phyloP scores from a whole-genome alignment of 2,113 vertebrate species.

The Sylvilagus bachmani region DNA sequence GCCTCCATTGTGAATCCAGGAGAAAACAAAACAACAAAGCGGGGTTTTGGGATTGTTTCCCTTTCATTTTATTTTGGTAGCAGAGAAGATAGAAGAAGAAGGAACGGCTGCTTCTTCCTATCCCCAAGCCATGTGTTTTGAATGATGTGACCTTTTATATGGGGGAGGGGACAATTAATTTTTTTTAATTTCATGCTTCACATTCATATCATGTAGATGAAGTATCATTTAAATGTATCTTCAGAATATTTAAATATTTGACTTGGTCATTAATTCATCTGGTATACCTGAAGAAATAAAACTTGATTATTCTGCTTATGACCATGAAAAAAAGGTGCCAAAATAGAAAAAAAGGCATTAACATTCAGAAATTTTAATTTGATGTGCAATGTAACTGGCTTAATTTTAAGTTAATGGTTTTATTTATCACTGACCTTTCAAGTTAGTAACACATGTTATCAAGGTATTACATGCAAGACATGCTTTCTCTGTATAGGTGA shows the following conservation, averaged over 20 bases:
- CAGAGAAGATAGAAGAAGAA: not conserved
- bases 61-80: slow-evolving; percentile 41
- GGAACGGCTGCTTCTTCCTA: not conserved
- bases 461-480: not conserved
- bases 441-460: not conserved
- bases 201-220: slow-evolving; percentile 66
- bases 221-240: slow-evolving; percentile 59
- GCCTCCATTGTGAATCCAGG: not conserved
- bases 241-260: slow-evolving; percentile 41
- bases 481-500: not conserved
- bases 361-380: not conserved
- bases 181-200: slow-evolving; percentile 76
- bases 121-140: not conserved
- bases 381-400: not conserved
- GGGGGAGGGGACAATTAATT: not conserved
- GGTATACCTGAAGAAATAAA: not conserved
- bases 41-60: not conserved
- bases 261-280: slow-evolving; percentile 47
- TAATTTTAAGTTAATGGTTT: not conserved
- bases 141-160: too few species aligned
- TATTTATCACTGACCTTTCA: not conserved
- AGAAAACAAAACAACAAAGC: not conserved
- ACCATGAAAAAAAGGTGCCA: slow-evolving; percentile 3
- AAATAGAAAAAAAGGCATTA: too few species aligned
- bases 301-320: slow-evolving; percentile 65